Evolutionary conservation across 2,797 vertebrate genomes (phyloP).

Genomic region (Enoplosus armatus): DNA sequence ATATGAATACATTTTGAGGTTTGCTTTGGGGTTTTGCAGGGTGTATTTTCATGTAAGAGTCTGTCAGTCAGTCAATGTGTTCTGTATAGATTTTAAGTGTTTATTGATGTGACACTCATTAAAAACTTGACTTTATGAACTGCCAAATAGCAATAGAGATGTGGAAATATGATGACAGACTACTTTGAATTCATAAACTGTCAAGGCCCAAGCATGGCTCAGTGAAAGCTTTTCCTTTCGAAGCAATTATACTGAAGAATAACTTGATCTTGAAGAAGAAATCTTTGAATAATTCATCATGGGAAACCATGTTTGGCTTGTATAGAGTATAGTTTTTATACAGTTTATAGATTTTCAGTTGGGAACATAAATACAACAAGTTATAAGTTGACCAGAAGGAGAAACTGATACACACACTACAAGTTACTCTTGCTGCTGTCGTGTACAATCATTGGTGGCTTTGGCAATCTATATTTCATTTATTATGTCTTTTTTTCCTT

Average conservation of each 20-base stretch:
- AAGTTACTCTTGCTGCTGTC: neutral
- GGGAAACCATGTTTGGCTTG: slow-evolving; percentile 14
- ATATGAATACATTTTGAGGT: slow-evolving; percentile 5
- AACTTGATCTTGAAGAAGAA: slow-evolving; percentile 48
- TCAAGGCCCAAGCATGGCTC: slow-evolving; percentile 40
- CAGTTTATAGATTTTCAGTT: slow-evolving; percentile 20
- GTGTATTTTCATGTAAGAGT: slow-evolving; percentile 14
- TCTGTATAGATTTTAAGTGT: slow-evolving; percentile 15
- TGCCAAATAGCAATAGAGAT: slow-evolving; percentile 42
- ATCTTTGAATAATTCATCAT: slow-evolving; percentile 60
- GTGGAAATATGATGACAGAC: slow-evolving; percentile 39
- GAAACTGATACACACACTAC: neutral
- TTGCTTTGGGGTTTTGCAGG: neutral
- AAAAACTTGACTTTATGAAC: slow-evolving; percentile 35
- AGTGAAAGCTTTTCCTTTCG: slow-evolving; percentile 35
- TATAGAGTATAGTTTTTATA: slow-evolving; percentile 5
- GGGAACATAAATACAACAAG: slow-evolving; percentile 16
- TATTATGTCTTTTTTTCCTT: neutral
- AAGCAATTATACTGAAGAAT: slow-evolving; percentile 58
- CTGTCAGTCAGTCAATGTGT: neutral
- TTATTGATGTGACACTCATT: slow-evolving; percentile 47
- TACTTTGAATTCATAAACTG: slow-evolving; percentile 58
- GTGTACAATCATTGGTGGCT: neutral
- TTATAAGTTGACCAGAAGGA: slow-evolving; percentile 6
- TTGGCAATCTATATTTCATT: slow-evolving; percentile 6